Percentiles rank a stretch among this genome's conserved stretches.
phyloP scores from a whole-genome alignment of 2,113 vertebrate genomes.

The Danio rerio region DNA sequence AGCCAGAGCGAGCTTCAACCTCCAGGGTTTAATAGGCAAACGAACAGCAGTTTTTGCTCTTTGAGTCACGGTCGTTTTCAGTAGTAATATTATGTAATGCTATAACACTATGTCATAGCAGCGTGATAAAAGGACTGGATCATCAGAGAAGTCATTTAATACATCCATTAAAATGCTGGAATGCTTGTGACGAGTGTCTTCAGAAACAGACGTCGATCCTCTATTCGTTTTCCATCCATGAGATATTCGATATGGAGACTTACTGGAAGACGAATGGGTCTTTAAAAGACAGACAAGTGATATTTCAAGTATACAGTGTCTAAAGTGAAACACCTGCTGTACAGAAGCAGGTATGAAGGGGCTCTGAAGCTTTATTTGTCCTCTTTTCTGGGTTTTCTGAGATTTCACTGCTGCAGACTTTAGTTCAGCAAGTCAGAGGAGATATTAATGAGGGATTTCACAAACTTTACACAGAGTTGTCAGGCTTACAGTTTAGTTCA shows the following conservation, averaged over 20 bases:
- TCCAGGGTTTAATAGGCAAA: background rate
- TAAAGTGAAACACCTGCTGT: background rate
- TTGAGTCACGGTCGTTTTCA: background rate
- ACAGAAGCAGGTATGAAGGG: background rate
- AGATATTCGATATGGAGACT: background rate
- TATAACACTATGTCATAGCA: background rate
- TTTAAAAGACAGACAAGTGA: constrained; percentile 7
- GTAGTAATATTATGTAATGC: background rate
- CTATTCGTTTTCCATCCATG: background rate
- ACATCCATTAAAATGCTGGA: background rate
- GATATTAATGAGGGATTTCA: background rate
- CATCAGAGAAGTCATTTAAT: background rate
- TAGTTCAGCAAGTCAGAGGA: background rate
- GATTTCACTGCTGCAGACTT: background rate
- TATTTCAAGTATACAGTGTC: background rate
- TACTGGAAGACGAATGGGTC: background rate
- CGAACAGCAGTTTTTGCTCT: background rate
- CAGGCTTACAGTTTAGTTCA: background rate
- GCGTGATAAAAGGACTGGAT: background rate
- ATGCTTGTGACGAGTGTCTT: background rate
- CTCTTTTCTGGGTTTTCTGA: background rate
- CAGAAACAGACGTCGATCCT: background rate
- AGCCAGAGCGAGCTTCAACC: background rate
- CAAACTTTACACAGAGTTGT: background rate
- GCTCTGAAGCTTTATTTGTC: background rate